Evolutionary conservation across 2,888 invertebrate species (phyloP), one percentile per base, ranked within the genome.

Genomic region (Ophraella communa): DNA sequence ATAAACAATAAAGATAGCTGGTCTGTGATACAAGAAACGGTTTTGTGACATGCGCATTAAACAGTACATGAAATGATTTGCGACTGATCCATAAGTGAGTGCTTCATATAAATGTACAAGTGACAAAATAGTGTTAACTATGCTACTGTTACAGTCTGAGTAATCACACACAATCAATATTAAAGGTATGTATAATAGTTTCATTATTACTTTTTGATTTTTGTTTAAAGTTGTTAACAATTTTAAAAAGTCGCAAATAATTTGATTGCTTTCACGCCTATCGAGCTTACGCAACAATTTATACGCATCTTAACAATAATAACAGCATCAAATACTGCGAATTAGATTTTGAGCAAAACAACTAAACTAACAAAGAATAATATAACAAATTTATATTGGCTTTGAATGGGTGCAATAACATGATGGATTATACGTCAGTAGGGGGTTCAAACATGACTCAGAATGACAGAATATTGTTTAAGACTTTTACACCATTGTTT

Each of bases 221-320:
- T 24, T 58, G 35, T 58, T 59, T 56, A 45, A 18, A 10, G 47
- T 33, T 30, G 49, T 21, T 57, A 66, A 62, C 64, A 62, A 45
- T 70, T 70, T 65, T 56, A 56, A 62, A 64, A 63, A 62, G 58
- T 71, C 70, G 69, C 73, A 73, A 70, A 66, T 73, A 61, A 69
- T 71, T 73, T 76, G 76, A 76, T 76, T 76, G 76, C 74, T 71
- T 74, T 70, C 65, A 74, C 76, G 76, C 75, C 62, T 71, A 63
- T 58, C 71, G 71, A 70, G 65, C 39, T 62, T 62, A 56, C 47
- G 55, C 58, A 65, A 61, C 47, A 53, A 58, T 44, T 53, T 47
- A 30, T 53, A 64, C 14, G 27, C 4, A 8, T 52, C 30, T 30
- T 30, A 30, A 30, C 11, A 10, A 11, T 30, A 10, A 30, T 14